phyloP scores from a whole-genome alignment of 2,888 invertebrate genomes.

The Zeuzera pyrina region DNA sequence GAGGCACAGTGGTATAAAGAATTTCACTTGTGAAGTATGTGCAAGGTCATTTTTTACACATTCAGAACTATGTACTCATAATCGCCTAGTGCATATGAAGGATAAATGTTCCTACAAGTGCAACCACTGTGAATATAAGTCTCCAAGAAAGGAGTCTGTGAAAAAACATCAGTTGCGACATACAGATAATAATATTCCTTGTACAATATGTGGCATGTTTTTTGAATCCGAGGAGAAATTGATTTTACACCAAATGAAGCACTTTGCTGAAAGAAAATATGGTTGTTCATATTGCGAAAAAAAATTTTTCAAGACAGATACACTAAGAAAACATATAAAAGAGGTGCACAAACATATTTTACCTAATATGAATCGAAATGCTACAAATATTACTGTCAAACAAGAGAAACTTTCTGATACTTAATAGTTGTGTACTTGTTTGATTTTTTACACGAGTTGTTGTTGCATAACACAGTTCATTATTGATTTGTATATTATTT shows the following conservation, averaged over 20 bases:
- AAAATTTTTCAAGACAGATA: conserved; percentile 30
- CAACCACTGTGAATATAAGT: conserved; percentile 37
- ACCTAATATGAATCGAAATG: too few relatives aligned
- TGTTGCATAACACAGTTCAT: too few relatives aligned
- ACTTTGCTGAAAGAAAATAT: conserved; percentile 35
- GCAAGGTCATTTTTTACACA: conserved; percentile 40
- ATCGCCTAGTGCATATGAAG: conserved; percentile 29
- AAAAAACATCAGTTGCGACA: conserved; percentile 38
- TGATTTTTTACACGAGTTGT: too few relatives aligned
- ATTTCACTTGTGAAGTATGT: conserved; percentile 46
- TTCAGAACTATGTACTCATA: conserved; percentile 44
- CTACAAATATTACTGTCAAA: too few relatives aligned
- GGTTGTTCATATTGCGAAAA: conserved; percentile 38
- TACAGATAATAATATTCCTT: conserved; percentile 30
- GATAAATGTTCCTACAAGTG: conserved; percentile 29
- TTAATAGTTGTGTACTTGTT: too few relatives aligned
- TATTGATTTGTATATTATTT: too few relatives aligned
- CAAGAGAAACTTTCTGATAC: too few relatives aligned
- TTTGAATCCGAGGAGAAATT: conserved; percentile 31
- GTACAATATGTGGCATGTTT: conserved; percentile 44
- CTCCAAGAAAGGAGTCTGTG: conserved; percentile 20
- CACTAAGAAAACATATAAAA: conserved; percentile 23
- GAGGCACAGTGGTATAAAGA: conserved; percentile 39
- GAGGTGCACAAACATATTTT: conserved; percentile 17
- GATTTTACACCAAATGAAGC: conserved; percentile 33